Conservation (phyloP, 2,888 invertebrate genomes). For the Eupeodes luniger region DNA sequence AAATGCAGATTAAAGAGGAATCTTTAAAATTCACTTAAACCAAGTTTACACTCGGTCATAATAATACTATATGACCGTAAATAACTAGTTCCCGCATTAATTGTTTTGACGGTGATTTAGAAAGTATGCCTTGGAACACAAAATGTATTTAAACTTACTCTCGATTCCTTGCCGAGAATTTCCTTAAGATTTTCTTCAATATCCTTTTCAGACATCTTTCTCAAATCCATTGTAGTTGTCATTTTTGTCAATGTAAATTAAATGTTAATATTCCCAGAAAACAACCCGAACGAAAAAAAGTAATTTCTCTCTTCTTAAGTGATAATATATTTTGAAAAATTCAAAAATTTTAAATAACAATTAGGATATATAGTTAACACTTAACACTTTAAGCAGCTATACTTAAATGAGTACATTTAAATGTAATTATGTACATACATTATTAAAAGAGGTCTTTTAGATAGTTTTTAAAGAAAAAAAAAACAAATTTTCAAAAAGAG, state of each 20-base stretch:
- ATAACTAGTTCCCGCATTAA: too few relatives aligned
- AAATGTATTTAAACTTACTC: slow-evolving; percentile 78
- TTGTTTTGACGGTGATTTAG: too few relatives aligned
- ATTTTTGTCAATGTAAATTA: not conserved
- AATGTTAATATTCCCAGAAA: not conserved
- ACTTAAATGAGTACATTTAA: not conserved
- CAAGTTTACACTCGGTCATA: too few relatives aligned
- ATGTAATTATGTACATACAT: not conserved
- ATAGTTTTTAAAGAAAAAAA: slow-evolving; percentile 4
- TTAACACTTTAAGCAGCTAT: not conserved
- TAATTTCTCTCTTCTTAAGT: not conserved
- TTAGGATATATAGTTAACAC: not conserved
- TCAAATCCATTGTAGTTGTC: slow-evolving; percentile 34
- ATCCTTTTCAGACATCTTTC: slow-evolving; percentile 80
- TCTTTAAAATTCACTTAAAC: too few relatives aligned
- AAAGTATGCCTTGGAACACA: not conserved
- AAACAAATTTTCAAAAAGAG: slow-evolving; percentile 20
- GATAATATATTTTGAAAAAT: not conserved
- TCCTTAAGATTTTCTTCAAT: slow-evolving; percentile 81
- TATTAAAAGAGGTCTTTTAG: not conserved
- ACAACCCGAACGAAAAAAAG: not conserved
- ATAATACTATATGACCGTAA: too few relatives aligned
- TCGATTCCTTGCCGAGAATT: slow-evolving; percentile 80
- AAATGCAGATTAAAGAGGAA: too few relatives aligned
- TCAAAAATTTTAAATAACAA: not conserved